Percentiles rank a stretch among this genome's conserved stretches.
Conservation (phyloP, 53 echinoderm and acorn worm species). For the Temnopleurus reevesii region DNA sequence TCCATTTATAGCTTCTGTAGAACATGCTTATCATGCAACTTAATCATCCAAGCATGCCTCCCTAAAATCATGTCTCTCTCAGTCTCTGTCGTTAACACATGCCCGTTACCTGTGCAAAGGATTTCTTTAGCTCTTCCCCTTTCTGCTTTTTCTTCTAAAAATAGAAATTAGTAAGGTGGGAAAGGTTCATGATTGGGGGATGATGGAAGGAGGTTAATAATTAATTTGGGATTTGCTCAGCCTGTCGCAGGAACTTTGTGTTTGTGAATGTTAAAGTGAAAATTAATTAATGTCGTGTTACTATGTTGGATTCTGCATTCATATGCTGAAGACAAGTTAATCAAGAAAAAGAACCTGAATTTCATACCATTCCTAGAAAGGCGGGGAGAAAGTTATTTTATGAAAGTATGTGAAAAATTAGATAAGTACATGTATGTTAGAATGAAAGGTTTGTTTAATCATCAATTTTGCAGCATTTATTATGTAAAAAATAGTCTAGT, state of each 20-base stretch:
- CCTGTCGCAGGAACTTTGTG: neutral
- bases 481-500: too few species aligned
- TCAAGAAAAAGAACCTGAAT: neutral
- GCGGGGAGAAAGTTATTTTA: neutral
- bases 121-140: constrained; percentile 41
- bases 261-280: neutral
- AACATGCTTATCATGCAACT: constrained; percentile 3
- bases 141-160: constrained; percentile 54
- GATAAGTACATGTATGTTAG: neutral
- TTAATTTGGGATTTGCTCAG: neutral
- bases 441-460: neutral
- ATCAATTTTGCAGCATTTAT: neutral
- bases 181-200: neutral
- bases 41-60: constrained; percentile 22
- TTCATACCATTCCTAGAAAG: neutral
- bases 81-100: neutral
- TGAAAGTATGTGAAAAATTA: too few species aligned
- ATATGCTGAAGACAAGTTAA: neutral
- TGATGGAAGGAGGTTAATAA: neutral
- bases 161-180: constrained; percentile 19
- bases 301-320: neutral
- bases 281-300: too few species aligned
- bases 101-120: constrained; percentile 39
- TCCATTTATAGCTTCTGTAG: neutral
- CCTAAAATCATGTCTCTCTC: neutral